A percentile compares a stretch with the other conserved stretches of the same genome.
These are phyloP conservation scores for Aphrocallistes beatrix DNA, from an alignment of 37 sponge, comb jelly and placozoan species.

Conservation along the genomic window DNA sequence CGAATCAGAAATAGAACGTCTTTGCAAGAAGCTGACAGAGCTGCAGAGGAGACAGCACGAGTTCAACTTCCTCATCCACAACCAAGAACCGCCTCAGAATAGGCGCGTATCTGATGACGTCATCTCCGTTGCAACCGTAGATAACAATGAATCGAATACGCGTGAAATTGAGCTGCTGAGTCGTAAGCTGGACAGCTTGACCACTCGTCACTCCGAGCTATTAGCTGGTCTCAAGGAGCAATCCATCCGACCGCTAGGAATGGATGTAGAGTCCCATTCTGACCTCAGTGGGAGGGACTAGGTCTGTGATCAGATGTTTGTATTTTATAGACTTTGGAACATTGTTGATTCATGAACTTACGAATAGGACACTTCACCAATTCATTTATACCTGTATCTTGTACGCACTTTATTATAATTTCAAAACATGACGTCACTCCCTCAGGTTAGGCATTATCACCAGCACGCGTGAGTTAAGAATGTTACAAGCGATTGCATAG, in stretches of 20 bases:
- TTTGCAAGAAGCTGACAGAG: background rate
- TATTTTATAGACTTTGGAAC: too few relatives aligned
- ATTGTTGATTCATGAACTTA: too few relatives aligned
- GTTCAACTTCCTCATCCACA: conserved; percentile 6
- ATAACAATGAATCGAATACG: background rate
- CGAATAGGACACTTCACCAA: too few relatives aligned
- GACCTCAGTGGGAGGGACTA: background rate
- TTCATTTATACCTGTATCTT: too few relatives aligned
- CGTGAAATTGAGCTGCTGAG: background rate
- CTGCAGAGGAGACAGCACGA: conserved; percentile 1
- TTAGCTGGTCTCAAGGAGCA: background rate
- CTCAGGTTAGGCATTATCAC: too few relatives aligned
- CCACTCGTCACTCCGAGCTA: background rate
- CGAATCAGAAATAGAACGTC: background rate
- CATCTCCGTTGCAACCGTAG: background rate
- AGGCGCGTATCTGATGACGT: background rate
- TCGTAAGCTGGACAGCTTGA: background rate
- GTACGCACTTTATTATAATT: too few relatives aligned
- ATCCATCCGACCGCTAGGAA: background rate
- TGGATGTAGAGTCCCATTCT: background rate
- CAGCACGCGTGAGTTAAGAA: too few relatives aligned
- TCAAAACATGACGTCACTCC: too few relatives aligned
- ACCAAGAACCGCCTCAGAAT: background rate
- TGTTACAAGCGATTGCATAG: too few relatives aligned
- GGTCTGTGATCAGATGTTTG: too few relatives aligned